Evolutionary conservation across 2,113 vertebrate genomes (phyloP).

Genomic region (Python bivittatus): DNA sequence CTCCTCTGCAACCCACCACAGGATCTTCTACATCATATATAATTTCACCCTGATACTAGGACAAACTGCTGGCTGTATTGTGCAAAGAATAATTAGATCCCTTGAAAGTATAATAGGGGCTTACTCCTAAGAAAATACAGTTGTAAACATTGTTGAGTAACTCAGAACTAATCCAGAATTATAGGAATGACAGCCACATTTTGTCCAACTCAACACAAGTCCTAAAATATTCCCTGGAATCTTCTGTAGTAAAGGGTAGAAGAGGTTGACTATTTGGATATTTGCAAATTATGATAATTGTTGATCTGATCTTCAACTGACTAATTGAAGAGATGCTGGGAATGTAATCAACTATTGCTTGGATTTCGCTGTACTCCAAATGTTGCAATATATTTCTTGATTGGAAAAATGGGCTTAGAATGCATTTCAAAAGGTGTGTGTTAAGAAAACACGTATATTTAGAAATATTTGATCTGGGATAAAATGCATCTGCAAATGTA

Average conservation of each 20-base stretch:
- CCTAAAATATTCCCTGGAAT: neutral
- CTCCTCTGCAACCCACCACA: too few relatives aligned
- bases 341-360: too few relatives aligned
- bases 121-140: neutral
- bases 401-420: too few relatives aligned
- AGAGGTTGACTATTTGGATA: neutral
- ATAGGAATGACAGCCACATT: neutral
- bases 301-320: neutral
- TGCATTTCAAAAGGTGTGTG: too few relatives aligned
- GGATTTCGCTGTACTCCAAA: too few relatives aligned
- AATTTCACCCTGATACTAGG: neutral
- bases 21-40: neutral
- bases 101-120: neutral
- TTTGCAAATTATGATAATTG: too few relatives aligned
- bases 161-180: neutral
- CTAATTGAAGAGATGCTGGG: too few relatives aligned
- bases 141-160: neutral
- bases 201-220: neutral
- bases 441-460: too few relatives aligned
- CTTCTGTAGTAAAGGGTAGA: neutral
- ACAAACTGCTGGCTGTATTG: neutral
- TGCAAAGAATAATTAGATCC: neutral
- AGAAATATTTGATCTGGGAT: too few relatives aligned
- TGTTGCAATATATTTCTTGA: too few relatives aligned
- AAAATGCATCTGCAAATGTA: too few relatives aligned